Base-by-base conservation (phyloP, 2,797 vertebrate species). In the Danionella dracula region DNA sequence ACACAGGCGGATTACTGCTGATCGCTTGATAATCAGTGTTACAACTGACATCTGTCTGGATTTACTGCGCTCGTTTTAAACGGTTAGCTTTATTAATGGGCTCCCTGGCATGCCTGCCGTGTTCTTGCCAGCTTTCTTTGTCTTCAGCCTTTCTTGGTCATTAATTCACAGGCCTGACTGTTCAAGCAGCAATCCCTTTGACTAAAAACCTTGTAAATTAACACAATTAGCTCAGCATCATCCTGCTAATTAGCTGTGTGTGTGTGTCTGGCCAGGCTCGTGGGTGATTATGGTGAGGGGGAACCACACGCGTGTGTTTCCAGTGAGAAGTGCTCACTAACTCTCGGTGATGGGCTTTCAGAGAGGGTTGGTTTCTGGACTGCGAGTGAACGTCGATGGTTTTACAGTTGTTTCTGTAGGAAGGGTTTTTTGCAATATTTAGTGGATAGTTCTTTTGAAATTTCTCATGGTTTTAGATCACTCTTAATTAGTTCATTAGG, bases 121-220 rank as follows among this genome's bases (percentile, higher is more conserved):
- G 59, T 73, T 73, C 59, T 50, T 77, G 48, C 71, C 66, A 21
- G 42, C 68, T 88, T 86, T 89, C 86, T 89, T 90, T 91, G 89
- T 91, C 92, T 93, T 86, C 71, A 86, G 86, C 86, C 87, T 91
- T 91, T 91, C 88, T 90, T 92, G 90, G 91, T 93, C 92, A 93
- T 93, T 94, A 91, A 87, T 89, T 91, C 78, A 48, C 89, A 92
- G 88, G 86, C 84, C 87, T 95, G 93, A 94, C 91, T 94, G 90
- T 87, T 84, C 85, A 89, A 91, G 90, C 89, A 88, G 89, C 86
- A 86, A 92, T 94, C 89, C 89, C 91, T 95, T 94, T 96, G 91
- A 95, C 92, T 93, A 93, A 97, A n/a, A 96, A 94, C 93, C 93
- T 94, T 94, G 93, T 94, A 95, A 97, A 98, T 97, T 94, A 97